Evolutionary conservation across 2,888 invertebrate species (phyloP).

Genomic region (Fragum fragum): DNA sequence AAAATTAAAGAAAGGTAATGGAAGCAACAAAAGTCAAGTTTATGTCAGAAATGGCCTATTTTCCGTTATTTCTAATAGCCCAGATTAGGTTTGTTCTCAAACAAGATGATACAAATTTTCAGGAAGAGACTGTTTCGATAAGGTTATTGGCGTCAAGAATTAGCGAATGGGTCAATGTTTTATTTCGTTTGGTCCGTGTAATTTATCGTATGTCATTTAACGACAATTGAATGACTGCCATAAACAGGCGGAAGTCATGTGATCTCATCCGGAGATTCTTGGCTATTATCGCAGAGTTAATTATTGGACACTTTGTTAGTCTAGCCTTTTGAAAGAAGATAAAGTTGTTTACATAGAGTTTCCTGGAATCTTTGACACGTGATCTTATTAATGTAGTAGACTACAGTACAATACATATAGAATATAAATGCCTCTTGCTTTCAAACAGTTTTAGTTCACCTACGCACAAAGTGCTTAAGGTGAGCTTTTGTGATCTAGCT

Average conservation of each 20-base stretch:
- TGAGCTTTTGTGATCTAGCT: no score
- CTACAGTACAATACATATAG: no score
- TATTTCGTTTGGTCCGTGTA: neutral
- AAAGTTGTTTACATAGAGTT: neutral
- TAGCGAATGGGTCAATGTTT: neutral
- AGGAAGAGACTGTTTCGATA: neutral
- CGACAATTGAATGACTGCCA: constrained; percentile 24
- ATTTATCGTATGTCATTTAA: constrained; percentile 13
- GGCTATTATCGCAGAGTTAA: constrained; percentile 9
- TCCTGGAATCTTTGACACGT: constrained; percentile 1
- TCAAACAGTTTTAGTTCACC: no score
- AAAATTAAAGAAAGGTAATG: no score
- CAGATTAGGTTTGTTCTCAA: no score
- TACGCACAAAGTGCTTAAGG: no score
- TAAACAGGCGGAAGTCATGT: constrained; percentile 23
- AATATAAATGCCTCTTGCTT: no score
- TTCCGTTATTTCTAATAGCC: no score
- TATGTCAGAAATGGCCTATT: no score
- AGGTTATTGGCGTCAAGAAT: neutral
- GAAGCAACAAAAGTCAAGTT: no score
- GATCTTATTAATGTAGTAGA: no score
- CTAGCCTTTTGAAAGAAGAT: constrained; percentile 9
- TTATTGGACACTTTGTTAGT: constrained; percentile 19
- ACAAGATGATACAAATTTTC: no score
- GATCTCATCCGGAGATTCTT: constrained; percentile 10